Evolutionary conservation across 2,113 vertebrate species (phyloP).

Genomic region (Oenanthe oenanthe): DNA sequence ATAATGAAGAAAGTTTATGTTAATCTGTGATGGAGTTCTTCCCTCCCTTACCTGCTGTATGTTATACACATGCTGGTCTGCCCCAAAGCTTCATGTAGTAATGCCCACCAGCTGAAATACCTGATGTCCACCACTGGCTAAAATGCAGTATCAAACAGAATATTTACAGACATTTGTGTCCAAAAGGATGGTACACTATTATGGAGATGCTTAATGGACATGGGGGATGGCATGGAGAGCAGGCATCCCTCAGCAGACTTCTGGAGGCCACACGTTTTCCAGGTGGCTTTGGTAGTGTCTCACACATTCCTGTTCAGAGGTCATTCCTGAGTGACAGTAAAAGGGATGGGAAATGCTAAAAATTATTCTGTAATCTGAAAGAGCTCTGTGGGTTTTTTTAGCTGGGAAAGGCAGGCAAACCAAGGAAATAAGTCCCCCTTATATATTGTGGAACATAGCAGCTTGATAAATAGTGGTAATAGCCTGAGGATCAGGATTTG

Average conservation of each 20-base stretch:
- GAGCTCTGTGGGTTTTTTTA: not conserved
- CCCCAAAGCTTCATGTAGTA: not conserved
- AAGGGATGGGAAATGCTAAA: not conserved
- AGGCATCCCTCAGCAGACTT: not conserved
- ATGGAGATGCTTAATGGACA: not conserved
- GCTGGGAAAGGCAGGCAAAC: not conserved
- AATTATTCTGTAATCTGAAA: not conserved
- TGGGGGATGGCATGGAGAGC: rapidly evolving
- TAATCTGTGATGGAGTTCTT: not conserved
- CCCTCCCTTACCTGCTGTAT: not conserved
- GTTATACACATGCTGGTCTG: not conserved
- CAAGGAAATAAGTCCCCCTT: not conserved
- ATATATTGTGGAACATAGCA: not conserved
- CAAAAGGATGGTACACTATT: not conserved
- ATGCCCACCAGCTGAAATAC: not conserved
- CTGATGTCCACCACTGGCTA: not conserved
- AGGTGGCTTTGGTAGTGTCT: not conserved
- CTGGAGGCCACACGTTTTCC: rapidly evolving
- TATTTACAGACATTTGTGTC: not conserved
- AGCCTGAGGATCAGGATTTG: not conserved
- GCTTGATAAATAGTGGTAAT: not conserved
- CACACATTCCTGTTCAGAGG: not conserved
- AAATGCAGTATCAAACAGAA: not conserved
- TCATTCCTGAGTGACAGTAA: not conserved
- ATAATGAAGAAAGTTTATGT: not conserved